These are phyloP conservation scores for Piliocolobus tephrosceles DNA, from an alignment of 2,113 vertebrate species.

Conservation along the genomic window DNA sequence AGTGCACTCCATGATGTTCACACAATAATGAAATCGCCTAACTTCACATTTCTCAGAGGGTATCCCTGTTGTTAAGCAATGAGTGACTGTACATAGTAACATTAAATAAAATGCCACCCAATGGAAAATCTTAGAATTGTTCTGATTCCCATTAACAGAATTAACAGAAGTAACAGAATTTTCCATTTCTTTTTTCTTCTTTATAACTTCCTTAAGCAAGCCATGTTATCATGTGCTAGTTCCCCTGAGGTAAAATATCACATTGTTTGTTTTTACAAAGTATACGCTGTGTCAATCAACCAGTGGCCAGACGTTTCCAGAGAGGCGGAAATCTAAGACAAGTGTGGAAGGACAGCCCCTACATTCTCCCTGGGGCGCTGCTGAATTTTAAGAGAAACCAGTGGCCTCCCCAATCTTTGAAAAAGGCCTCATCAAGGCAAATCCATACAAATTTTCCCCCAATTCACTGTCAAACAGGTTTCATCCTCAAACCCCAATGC, in stretches of 20 bases:
- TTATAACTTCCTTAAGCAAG: background rate
- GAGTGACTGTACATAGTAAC: background rate
- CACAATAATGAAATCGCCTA: background rate
- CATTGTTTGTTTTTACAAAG: background rate
- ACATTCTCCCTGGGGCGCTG: background rate
- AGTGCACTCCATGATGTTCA: background rate
- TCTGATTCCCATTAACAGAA: background rate
- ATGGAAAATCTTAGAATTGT: background rate
- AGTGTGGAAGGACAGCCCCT: background rate
- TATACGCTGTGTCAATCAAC: background rate
- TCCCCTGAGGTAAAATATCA: background rate
- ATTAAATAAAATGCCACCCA: constrained; percentile 1
- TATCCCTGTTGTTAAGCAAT: background rate
- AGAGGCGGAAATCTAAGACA: background rate
- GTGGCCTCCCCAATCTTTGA: too few relatives aligned
- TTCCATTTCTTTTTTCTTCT: background rate
- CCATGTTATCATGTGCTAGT: background rate
- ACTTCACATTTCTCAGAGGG: background rate
- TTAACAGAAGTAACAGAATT: background rate
- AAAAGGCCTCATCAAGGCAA: background rate
- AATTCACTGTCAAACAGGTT: constrained; percentile 15
- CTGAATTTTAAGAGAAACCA: background rate
- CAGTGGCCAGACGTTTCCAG: background rate
- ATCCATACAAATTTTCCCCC: background rate
- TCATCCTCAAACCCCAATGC: background rate